Evolutionary conservation across 2,113 vertebrate genomes (phyloP).

Genomic region (Puffinus mauretanicus): DNA sequence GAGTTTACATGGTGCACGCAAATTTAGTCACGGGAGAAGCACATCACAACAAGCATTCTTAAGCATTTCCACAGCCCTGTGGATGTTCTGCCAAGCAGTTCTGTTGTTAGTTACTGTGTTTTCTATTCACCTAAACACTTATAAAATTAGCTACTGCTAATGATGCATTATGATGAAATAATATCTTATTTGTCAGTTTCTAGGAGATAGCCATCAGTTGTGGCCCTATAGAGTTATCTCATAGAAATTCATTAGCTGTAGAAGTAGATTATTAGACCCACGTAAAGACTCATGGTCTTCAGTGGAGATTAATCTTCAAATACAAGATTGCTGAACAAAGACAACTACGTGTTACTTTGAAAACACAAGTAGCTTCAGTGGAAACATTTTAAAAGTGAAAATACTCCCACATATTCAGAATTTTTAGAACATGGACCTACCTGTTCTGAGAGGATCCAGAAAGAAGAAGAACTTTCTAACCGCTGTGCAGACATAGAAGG

Average conservation of each 20-base stretch:
- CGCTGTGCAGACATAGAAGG: conserved; percentile 97
- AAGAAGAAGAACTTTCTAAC: conserved; percentile 99
- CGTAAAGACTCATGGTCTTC: not conserved
- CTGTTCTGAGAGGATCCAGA: conserved; percentile 94
- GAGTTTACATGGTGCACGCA: not conserved
- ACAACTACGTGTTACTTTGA: not conserved
- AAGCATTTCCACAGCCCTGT: not conserved
- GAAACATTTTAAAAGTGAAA: not conserved
- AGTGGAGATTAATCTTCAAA: not conserved
- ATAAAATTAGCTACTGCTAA: not conserved
- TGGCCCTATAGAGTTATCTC: too few species aligned
- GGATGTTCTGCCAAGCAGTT: not conserved
- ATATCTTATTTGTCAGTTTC: not conserved
- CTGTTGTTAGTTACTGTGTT: not conserved
- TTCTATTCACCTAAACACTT: not conserved
- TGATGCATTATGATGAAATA: not conserved
- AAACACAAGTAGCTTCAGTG: not conserved
- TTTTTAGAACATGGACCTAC: conserved; percentile 60
- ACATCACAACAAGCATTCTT: not conserved
- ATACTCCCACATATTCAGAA: not conserved
- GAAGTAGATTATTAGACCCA: not conserved
- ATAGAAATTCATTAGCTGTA: not conserved
- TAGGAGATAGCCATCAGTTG: too few species aligned
- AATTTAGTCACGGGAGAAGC: not conserved
- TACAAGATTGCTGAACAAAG: not conserved